Conservation (phyloP, 1,140 invertebrate genomes). For the Neotoxoptera formosana region DNA sequence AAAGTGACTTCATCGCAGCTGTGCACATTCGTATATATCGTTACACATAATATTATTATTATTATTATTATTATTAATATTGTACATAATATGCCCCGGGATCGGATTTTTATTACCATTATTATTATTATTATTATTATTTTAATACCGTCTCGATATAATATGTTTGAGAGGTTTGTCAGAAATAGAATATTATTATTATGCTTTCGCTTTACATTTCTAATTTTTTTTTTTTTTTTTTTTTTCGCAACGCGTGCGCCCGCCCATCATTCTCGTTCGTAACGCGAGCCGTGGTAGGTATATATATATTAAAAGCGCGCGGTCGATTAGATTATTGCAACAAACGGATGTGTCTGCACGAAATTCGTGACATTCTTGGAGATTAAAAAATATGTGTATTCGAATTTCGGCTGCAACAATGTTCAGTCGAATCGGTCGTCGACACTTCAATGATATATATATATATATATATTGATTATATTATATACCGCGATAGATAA, state of each 20-base stretch:
- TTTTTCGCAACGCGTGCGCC: background rate
- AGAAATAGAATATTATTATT: conserved; percentile 15
- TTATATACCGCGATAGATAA: background rate
- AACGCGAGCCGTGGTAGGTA: background rate
- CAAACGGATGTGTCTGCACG: conserved; percentile 30
- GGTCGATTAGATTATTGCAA: background rate
- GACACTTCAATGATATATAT: background rate
- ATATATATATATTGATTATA: background rate
- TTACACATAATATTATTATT: conserved; percentile 3
- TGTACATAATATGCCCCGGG: background rate
- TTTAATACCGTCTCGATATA: background rate
- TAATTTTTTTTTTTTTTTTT: conserved; percentile 26
- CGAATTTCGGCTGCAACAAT: background rate
- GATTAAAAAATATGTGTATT: background rate
- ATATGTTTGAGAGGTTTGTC: background rate
- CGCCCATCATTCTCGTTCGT: too few relatives aligned
- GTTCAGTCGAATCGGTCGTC: background rate
- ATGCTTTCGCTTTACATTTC: conserved; percentile 25
- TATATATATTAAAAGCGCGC: background rate
- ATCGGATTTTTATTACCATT: background rate
- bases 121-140: background rate
- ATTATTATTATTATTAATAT: too few relatives aligned
- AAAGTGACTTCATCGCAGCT: background rate
- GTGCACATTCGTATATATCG: background rate
- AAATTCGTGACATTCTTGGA: conserved; percentile 21